These are phyloP conservation scores for Neofelis nebulosa DNA, from an alignment of 2,113 vertebrate genomes.

Conservation along the genomic window DNA sequence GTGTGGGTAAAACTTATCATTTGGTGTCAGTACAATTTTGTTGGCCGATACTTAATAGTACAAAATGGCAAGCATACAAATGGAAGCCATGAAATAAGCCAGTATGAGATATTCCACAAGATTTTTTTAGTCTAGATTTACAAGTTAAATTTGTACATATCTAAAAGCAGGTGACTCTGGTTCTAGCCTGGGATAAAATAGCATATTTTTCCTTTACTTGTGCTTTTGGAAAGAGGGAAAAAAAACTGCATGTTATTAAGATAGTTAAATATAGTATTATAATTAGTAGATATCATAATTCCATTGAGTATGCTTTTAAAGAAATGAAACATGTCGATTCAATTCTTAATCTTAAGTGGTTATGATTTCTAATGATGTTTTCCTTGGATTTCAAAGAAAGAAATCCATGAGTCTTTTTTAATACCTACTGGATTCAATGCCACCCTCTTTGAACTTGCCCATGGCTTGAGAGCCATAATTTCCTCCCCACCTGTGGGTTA, in stretches of 20 bases:
- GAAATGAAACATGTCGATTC: not conserved
- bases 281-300: not conserved
- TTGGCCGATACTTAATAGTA: not conserved
- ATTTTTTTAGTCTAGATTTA: not conserved
- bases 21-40: not conserved
- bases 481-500: not conserved
- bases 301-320: not conserved
- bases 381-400: not conserved
- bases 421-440: not conserved
- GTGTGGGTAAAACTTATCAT: not conserved
- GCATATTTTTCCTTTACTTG: not conserved
- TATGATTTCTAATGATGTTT: not conserved
- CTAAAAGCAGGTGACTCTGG: not conserved
- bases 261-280: not conserved
- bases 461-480: not conserved
- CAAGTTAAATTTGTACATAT: not conserved
- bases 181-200: conserved; percentile 30
- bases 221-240: not conserved
- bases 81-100: not conserved
- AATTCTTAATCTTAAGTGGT: not conserved
- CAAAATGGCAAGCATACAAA: not conserved
- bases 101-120: not conserved
- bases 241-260: not conserved
- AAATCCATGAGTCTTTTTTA: not conserved
- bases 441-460: not conserved